Conservation (phyloP, 2,113 vertebrate genomes). For the Poeciliopsis turrubarensis region DNA sequence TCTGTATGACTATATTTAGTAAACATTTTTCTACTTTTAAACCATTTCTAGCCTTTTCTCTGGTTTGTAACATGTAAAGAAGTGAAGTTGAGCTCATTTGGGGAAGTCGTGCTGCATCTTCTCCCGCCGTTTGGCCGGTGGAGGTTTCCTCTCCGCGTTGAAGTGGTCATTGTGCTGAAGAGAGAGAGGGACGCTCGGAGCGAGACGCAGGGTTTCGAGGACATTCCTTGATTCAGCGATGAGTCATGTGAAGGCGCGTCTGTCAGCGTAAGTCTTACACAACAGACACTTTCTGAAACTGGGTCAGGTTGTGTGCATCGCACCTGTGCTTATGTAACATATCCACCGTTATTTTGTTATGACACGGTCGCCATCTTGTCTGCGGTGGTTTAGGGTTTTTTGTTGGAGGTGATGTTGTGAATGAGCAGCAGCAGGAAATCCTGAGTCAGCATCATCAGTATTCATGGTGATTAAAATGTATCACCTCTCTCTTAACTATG, state of each 20-base stretch:
- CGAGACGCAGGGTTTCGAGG: background rate
- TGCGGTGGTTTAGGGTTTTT: background rate
- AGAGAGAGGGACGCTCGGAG: constrained; percentile 1
- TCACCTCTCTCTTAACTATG: background rate
- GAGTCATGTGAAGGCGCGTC: constrained; percentile 64
- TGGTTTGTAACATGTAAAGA: background rate
- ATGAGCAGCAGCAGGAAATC: background rate
- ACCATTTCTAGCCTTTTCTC: background rate
- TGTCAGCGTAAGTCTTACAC: constrained; percentile 46
- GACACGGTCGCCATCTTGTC: background rate
- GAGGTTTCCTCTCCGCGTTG: background rate
- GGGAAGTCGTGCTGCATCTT: too few species aligned
- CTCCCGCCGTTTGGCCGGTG: background rate
- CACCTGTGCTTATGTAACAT: constrained; percentile 25
- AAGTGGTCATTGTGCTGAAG: background rate
- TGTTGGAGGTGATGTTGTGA: too few species aligned
- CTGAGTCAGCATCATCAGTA: background rate
- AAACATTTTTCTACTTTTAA: background rate
- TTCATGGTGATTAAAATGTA: background rate
- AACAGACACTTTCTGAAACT: constrained; percentile 55
- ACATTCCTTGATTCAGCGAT: constrained; percentile 38
- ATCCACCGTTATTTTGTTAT: background rate
- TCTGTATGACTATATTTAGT: too few species aligned
- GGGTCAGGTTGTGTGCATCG: constrained; percentile 30
- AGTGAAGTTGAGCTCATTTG: background rate